A percentile compares a stretch with the other conserved stretches of the same genome.
Evolutionary conservation across 2,113 vertebrate species (phyloP).

Genomic region (Cheirogaleus medius): DNA sequence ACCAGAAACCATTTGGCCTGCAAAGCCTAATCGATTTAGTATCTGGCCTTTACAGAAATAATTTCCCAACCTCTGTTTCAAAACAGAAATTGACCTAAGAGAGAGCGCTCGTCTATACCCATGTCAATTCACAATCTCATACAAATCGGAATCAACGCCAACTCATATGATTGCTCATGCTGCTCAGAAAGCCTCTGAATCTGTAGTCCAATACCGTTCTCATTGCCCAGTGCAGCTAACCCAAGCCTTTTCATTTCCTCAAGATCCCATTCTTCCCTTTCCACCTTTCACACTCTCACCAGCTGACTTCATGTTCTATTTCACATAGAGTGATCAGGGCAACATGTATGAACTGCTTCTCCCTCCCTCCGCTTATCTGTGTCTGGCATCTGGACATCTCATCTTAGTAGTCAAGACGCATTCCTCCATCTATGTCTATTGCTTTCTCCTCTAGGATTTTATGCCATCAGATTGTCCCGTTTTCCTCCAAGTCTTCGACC

Average conservation of each 20-base stretch:
- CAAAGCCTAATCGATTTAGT: neutral
- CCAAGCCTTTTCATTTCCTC: neutral
- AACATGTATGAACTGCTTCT: neutral
- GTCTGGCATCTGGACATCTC: neutral
- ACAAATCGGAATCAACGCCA: neutral
- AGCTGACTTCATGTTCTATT: neutral
- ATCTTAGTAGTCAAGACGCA: neutral
- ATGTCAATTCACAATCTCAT: neutral
- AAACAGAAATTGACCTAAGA: neutral
- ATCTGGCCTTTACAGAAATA: neutral
- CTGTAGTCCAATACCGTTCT: too few relatives aligned
- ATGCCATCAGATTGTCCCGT: neutral
- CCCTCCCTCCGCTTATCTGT: neutral
- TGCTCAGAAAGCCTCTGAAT: neutral
- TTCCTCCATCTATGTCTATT: neutral
- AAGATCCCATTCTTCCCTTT: neutral
- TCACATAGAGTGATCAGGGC: neutral
- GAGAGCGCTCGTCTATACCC: neutral
- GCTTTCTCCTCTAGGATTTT: neutral
- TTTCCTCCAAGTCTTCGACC: neutral
- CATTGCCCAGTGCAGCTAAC: neutral
- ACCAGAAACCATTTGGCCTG: neutral
- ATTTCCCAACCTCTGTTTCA: neutral
- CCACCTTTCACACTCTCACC: neutral
- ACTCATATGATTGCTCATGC: rapidly evolving